Percentiles rank a stretch among this genome's conserved stretches.
Evolutionary conservation across 1,140 invertebrate species (phyloP).

Genomic region (Hylaeus anthracinus): DNA sequence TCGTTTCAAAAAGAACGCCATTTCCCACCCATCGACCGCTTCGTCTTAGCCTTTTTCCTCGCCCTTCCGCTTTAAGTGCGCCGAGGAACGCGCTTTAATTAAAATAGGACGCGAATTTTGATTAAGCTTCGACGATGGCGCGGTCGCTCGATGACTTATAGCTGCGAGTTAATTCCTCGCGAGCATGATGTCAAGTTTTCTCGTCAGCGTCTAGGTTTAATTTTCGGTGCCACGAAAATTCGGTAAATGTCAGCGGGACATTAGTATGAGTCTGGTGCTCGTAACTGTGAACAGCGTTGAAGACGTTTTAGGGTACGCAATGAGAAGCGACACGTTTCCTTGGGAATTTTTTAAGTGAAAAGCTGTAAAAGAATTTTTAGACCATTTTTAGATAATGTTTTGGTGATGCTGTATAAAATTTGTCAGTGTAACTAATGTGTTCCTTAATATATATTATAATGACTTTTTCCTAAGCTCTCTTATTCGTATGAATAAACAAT

Average conservation of each 20-base stretch:
- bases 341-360: too few relatives aligned
- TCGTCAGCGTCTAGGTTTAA: not conserved
- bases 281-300: not conserved
- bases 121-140: constrained; percentile 10
- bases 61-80: constrained; percentile 35
- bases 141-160: not conserved
- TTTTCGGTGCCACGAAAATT: not conserved
- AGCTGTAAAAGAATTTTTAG: too few relatives aligned
- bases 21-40: not conserved
- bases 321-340: too few relatives aligned
- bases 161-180: not conserved
- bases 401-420: too few relatives aligned
- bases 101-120: constrained; percentile 35
- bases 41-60: constrained; percentile 45
- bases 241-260: not conserved
- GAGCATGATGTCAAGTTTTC: not conserved
- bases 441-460: too few relatives aligned
- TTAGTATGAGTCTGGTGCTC: not conserved
- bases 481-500: too few relatives aligned
- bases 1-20: constrained; percentile 52
- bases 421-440: too few relatives aligned
- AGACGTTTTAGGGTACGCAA: not conserved
- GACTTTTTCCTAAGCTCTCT: too few relatives aligned
- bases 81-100: constrained; percentile 19
- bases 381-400: too few relatives aligned